Evolutionary conservation across 2,888 invertebrate species (phyloP).

Genomic region (Drosophila prostipennis): DNA sequence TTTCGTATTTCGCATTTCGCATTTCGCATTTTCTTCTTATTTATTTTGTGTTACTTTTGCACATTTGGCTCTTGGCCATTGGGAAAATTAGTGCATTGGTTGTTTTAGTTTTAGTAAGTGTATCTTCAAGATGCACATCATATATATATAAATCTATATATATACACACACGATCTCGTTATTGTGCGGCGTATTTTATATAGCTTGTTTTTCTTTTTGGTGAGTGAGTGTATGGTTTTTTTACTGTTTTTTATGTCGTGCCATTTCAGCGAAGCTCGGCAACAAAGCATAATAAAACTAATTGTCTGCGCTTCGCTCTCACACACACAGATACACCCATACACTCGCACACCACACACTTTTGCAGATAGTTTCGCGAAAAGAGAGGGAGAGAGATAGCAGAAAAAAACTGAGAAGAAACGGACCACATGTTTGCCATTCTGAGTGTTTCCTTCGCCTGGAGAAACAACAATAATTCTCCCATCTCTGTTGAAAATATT

Average conservation of each 20-base stretch:
- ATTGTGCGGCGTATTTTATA: slow-evolving; percentile 66
- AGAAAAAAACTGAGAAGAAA: slow-evolving; percentile 10
- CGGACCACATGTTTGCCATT: slow-evolving; percentile 72
- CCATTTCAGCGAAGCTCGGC: slow-evolving; percentile 79
- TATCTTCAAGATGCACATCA: slow-evolving; percentile 70
- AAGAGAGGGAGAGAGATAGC: slow-evolving; percentile 17
- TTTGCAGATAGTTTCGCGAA: slow-evolving; percentile 34
- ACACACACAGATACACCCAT: slow-evolving; percentile 64
- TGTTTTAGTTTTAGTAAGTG: slow-evolving; percentile 38
- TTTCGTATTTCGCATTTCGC: slow-evolving; percentile 8
- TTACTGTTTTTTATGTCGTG: slow-evolving; percentile 70
- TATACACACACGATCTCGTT: slow-evolving; percentile 40
- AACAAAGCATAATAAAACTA: slow-evolving; percentile 80
- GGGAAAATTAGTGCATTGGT: slow-evolving; percentile 62
- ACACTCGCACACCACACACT: slow-evolving; percentile 13
- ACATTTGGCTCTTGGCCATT: slow-evolving; percentile 64
- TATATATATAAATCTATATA: slow-evolving; percentile 34
- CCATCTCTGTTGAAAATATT: slow-evolving; percentile 22
- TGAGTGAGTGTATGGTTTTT: slow-evolving; percentile 38
- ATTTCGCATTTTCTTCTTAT: slow-evolving; percentile 5
- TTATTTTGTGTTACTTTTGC: slow-evolving; percentile 32
- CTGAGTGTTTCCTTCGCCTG: slow-evolving; percentile 65
- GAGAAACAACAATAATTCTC: slow-evolving; percentile 44
- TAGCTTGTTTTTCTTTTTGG: slow-evolving; percentile 58
- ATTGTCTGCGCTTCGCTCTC: slow-evolving; percentile 80